These are phyloP conservation scores for Buceros bicornis DNA, from an alignment of 2,797 vertebrate species.

Conservation along the genomic window DNA sequence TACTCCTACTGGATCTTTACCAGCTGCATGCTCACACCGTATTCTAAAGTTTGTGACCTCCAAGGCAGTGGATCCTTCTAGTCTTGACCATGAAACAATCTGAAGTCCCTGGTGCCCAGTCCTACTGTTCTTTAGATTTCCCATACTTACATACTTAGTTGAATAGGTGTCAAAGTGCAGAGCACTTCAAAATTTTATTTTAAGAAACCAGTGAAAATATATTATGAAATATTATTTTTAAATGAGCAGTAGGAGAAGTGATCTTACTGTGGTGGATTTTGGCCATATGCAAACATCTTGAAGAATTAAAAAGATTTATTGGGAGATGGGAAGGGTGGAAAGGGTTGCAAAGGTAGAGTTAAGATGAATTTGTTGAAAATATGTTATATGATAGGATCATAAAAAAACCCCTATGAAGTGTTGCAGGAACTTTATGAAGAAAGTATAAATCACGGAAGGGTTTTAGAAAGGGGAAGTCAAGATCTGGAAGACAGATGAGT, in stretches of 20 bases:
- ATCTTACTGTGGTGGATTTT: neutral
- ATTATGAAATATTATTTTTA: accelerated
- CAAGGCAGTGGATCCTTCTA: neutral
- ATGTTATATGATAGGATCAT: neutral
- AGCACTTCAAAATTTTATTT: neutral
- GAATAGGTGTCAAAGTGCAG: neutral
- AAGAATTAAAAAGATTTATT: neutral
- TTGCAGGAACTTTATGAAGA: neutral
- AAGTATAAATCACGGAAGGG: neutral
- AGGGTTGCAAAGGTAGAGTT: neutral
- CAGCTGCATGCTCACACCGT: neutral
- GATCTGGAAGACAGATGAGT: neutral
- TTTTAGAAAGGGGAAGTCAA: neutral
- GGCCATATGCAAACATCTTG: accelerated
- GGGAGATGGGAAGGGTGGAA: neutral
- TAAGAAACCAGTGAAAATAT: neutral
- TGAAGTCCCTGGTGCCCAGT: neutral
- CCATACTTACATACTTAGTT: neutral
- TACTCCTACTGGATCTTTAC: neutral
- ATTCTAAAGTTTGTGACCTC: neutral
- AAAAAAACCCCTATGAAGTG: neutral
- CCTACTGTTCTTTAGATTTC: neutral
- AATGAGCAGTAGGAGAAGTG: neutral
- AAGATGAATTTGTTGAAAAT: neutral
- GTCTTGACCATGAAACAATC: neutral